Conservation (phyloP, 1,140 invertebrate species). For the Sycophila sp. region DNA sequence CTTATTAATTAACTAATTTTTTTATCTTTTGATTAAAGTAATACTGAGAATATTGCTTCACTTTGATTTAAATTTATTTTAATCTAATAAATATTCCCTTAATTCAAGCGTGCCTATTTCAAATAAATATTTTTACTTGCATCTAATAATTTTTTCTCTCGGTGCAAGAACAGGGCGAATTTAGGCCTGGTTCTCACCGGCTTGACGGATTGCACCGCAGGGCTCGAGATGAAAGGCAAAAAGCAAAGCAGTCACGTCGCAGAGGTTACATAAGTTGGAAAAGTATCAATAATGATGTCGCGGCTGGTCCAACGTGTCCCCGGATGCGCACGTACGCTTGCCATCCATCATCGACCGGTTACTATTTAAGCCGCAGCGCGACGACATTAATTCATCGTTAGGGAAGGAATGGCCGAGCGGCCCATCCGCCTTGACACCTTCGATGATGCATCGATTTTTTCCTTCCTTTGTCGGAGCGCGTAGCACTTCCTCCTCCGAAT, state of each 20-base stretch:
- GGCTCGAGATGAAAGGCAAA: not conserved
- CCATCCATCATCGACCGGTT: conserved; percentile 65
- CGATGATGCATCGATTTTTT: conserved; percentile 58
- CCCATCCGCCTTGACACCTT: conserved; percentile 54
- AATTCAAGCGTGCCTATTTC: too few species aligned
- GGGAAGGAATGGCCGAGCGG: conserved; percentile 37
- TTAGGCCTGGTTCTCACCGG: not conserved
- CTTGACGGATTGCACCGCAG: not conserved
- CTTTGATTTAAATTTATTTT: too few species aligned
- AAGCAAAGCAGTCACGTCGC: conserved; percentile 30
- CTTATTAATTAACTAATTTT: too few species aligned
- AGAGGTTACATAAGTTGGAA: conserved; percentile 50
- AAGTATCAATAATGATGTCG: conserved; percentile 64
- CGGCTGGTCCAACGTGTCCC: not conserved
- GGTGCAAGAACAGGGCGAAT: too few species aligned
- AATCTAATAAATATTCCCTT: too few species aligned
- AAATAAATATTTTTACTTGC: too few species aligned
- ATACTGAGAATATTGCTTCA: too few species aligned
- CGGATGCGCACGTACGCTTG: conserved; percentile 50
- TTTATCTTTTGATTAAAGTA: too few species aligned
- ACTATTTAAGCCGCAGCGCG: conserved; percentile 65
- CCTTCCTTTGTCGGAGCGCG: too few species aligned
- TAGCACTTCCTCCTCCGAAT: conserved; percentile 32
- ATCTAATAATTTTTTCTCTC: too few species aligned
- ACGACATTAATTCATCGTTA: conserved; percentile 66